Evolutionary conservation across 2,797 vertebrate species (phyloP), one percentile per base, ranked within the genome.

Genomic region (Threskiornis aethiopicus): DNA sequence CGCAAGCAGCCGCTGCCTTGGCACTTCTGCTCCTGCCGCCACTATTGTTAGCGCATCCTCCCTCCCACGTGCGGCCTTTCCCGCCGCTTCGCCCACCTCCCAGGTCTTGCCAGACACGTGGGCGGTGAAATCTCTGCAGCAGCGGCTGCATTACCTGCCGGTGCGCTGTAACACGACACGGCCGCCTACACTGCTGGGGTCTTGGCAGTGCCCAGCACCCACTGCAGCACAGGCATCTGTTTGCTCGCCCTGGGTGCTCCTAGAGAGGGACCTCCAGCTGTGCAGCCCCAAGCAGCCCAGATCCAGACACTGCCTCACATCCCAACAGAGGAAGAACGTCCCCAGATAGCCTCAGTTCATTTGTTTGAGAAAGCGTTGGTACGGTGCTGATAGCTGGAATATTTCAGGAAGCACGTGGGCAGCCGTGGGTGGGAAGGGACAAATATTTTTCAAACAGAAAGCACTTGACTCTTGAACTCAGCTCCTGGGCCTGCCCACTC

Each of bases 361-460:
- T 64, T 17, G 1, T 62, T 47, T 11, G 51, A 42, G 35, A 33
- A 67, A 35, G 49, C 17, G 6, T 0, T 5, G 49, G 17, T 12
- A 8, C 3, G 8, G 52, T 13, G 61, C 62, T 10, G 70, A 25
- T 35, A 49, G 93, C 44, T 35, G 75, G 67, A 78, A 71, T 78
- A 89, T 91, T 91, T 95, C 71, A 84, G 92, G 92, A 54, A 77
- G 84, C 54, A 0, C 0, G 77, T 91, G 80, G 94, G 87, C 86
- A 70, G 89, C 42, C 2, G 73, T 92, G 90, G 94, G 90, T 65
- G 94, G 86, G 75, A 20, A 95, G 80, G 93, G 84, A 96, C 93
- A 97, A 96, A 96, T 95, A 96, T 96, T 97, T 97, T 92, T 96
- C 88, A 85, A 96, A 95, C 97, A 96, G 88, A 94, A 94, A 14